These are phyloP conservation scores for Neuroterus valhalla DNA, from an alignment of 1,140 invertebrate genomes.

Conservation along the genomic window DNA sequence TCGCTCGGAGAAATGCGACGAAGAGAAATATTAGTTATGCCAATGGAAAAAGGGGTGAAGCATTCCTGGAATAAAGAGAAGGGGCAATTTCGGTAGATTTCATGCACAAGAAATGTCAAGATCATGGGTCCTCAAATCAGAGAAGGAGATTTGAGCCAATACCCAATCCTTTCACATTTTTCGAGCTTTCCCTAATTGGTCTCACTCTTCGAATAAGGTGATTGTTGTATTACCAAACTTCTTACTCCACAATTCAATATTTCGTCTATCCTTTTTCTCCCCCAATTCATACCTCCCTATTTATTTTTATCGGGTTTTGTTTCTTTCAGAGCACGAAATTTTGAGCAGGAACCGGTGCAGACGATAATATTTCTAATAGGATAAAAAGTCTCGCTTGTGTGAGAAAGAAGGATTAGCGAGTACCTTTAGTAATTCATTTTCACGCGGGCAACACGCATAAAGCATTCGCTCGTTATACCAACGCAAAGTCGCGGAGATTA, in stretches of 20 bases:
- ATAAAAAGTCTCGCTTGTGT: slow-evolving; percentile 17
- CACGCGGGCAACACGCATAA: slow-evolving; percentile 27
- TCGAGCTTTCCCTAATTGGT: neutral
- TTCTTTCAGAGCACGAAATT: neutral
- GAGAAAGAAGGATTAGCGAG: slow-evolving; percentile 25
- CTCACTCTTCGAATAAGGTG: neutral
- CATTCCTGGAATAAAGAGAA: neutral
- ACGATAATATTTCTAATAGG: neutral
- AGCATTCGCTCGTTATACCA: slow-evolving; percentile 13
- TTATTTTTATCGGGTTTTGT: neutral
- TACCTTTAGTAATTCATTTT: slow-evolving; percentile 28
- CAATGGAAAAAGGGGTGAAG: slow-evolving; percentile 42
- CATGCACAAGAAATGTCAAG: neutral
- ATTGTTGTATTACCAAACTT: neutral
- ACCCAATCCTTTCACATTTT: neutral
- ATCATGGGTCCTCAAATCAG: neutral
- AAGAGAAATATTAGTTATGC: slow-evolving; percentile 49
- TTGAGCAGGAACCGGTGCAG: neutral
- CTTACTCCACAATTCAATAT: neutral
- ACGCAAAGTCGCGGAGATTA: slow-evolving; percentile 14
- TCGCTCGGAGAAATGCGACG: slow-evolving; percentile 1
- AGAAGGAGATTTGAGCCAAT: neutral
- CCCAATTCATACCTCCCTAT: too few species aligned
- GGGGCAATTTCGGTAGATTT: slow-evolving; percentile 2
- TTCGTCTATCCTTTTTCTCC: neutral